Evolutionary conservation across 2,888 invertebrate species (phyloP), one percentile per base, ranked within the genome.

Genomic region (Iselma pallidipennis): DNA sequence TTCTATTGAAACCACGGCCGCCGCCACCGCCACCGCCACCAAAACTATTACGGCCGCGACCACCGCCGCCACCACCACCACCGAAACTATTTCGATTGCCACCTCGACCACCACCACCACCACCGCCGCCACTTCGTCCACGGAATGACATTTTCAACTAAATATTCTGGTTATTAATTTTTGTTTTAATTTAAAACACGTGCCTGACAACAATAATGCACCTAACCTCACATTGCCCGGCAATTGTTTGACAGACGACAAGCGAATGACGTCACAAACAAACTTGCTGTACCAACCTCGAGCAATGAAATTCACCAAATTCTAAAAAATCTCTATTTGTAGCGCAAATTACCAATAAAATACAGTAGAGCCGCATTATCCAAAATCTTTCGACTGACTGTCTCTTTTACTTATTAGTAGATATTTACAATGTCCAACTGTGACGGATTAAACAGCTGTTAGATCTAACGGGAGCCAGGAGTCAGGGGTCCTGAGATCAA

Each of bases 1-100:
- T 82, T 0, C 85, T 80, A 2, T 84, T 76, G 0, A 83, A 77
- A 63, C 83, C n/a, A 4, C 83, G 76, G 14, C 82, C 80, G 9
- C 82, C 68, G 9, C 72, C 67, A 4, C 74, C 68, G 25, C 71
- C 65, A 12, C 69, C 65, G 5, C 70, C 66, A 19, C 64, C 55
- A 19, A 69, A 65, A 19, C 75, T 63, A 4, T 76, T 69, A 4
- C 76, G 71, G 19, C 72, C 65, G 6, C 72, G 77, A 2, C 81
- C 79, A 4, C 83, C 79, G 42, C 82, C 78, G n/a, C 84, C 77
- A 2, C 83, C 78, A 19, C 83, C 77, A 6, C 79, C 74, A 42
- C 80, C 76, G n/a, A 14, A 14, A 37, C 37, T 14, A 7, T 16
- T 16, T 2, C 37, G 16, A 10, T 81, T 79, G 21, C 82, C 78